Evolutionary conservation across 2,888 invertebrate species (phyloP).

Genomic region (Eulithis testata): DNA sequence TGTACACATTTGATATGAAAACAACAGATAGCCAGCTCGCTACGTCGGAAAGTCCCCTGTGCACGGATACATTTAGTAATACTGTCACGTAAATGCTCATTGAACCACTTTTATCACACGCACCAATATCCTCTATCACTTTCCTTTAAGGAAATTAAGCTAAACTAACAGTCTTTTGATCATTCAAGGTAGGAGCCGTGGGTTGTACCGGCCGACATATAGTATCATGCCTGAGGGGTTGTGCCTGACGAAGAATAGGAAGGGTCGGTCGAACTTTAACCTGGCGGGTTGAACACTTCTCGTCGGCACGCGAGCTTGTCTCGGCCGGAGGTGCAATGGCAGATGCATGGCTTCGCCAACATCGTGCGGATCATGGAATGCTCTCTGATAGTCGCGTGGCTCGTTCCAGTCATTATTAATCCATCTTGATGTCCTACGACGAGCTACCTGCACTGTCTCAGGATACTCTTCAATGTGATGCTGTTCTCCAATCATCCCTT

Average conservation of each 20-base stretch:
- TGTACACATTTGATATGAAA: conserved; percentile 67
- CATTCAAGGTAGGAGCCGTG: conserved; percentile 89
- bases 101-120: conserved; percentile 73
- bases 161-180: conserved; percentile 79
- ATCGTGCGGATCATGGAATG: conserved; percentile 87
- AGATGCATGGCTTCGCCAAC: conserved; percentile 82
- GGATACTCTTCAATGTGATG: conserved; percentile 94
- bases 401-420: conserved; percentile 76
- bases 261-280: conserved; percentile 93
- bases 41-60: conserved; percentile 54
- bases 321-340: conserved; percentile 88
- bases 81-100: conserved; percentile 82
- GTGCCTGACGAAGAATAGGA: conserved; percentile 94
- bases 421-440: conserved; percentile 77
- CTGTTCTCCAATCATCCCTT: conserved; percentile 88
- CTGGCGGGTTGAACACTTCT: conserved; percentile 86
- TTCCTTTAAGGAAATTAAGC: conserved; percentile 78
- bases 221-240: conserved; percentile 96
- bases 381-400: conserved; percentile 87
- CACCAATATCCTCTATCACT: conserved; percentile 77
- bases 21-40: conserved; percentile 51
- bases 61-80: conserved; percentile 73
- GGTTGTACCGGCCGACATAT: conserved; percentile 95
- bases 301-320: conserved; percentile 89
- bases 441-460: conserved; percentile 81